Evolutionary conservation across 2,113 vertebrate species (phyloP).

Genomic region (Neolamprologus devosi): DNA sequence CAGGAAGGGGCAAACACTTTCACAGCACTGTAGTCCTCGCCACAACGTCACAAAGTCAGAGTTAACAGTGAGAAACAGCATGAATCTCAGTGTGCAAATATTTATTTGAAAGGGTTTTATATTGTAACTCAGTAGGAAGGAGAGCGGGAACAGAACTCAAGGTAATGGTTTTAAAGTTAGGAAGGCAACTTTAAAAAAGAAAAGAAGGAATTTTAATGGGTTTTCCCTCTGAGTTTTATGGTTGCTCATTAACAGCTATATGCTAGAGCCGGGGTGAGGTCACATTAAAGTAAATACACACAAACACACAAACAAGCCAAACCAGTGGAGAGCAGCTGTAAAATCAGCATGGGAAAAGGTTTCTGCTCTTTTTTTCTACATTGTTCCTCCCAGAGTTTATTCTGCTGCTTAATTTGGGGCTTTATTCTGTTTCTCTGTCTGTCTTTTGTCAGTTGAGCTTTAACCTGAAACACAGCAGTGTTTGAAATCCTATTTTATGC

Average conservation of each 20-base stretch:
- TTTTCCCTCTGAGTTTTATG: constrained; percentile 29
- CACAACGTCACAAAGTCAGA: not conserved
- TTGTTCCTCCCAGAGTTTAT: not conserved
- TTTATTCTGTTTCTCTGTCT: not conserved
- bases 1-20: not conserved
- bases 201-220: constrained; percentile 21
- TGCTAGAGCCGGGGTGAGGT: not conserved
- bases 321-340: not conserved
- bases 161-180: not conserved
- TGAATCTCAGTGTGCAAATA: not conserved
- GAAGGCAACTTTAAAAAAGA: not conserved
- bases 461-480: not conserved
- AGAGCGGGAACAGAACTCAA: not conserved
- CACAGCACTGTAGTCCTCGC: not conserved
- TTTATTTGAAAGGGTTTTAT: not conserved
- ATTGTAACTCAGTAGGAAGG: not conserved
- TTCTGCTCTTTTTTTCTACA: not conserved
- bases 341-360: not conserved
- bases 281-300: not conserved
- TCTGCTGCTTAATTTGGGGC: not conserved
- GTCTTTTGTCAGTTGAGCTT: not conserved
- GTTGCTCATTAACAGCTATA: constrained; percentile 31
- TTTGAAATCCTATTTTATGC: not conserved
- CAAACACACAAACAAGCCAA: not conserved
- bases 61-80: not conserved